phyloP scores from a whole-genome alignment of 2,797 vertebrate species.

The Crocidura indochinensis region DNA sequence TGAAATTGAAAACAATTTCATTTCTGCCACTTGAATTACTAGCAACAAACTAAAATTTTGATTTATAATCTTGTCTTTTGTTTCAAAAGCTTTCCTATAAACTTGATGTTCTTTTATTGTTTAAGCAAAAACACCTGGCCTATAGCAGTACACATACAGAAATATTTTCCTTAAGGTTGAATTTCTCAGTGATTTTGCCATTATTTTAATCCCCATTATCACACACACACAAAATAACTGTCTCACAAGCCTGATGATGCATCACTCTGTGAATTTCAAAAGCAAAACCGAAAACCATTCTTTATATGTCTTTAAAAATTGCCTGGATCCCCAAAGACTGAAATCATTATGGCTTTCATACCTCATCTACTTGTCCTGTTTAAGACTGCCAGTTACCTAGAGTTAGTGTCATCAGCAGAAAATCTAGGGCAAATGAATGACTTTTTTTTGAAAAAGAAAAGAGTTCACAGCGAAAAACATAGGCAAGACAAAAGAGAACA shows the following conservation, averaged over 20 bases:
- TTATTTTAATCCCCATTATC: conserved; percentile 29
- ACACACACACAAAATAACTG: conserved; percentile 22
- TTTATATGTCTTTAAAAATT: conserved; percentile 32
- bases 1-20: conserved; percentile 14
- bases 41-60: conserved; percentile 30
- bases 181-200: conserved; percentile 17
- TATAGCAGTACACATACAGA: not conserved
- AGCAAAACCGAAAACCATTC: not conserved
- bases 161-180: conserved; percentile 36
- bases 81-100: conserved; percentile 7
- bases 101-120: not conserved
- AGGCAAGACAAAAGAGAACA: conserved; percentile 67
- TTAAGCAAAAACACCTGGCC: conserved; percentile 14
- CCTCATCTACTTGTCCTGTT: conserved; percentile 83
- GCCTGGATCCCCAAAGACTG: not conserved
- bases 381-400: conserved; percentile 84
- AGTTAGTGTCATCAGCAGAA: conserved; percentile 77
- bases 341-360: conserved; percentile 53
- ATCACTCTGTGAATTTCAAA: conserved; percentile 36
- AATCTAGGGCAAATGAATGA: conserved; percentile 88
- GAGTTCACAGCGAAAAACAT: conserved; percentile 77
- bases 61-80: conserved; percentile 39
- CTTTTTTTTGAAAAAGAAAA: conserved; percentile 66
- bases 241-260: conserved; percentile 16
- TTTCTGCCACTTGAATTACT: conserved; percentile 50